phyloP scores from a whole-genome alignment of 2,888 invertebrate species.

The Chrysolina americana region DNA sequence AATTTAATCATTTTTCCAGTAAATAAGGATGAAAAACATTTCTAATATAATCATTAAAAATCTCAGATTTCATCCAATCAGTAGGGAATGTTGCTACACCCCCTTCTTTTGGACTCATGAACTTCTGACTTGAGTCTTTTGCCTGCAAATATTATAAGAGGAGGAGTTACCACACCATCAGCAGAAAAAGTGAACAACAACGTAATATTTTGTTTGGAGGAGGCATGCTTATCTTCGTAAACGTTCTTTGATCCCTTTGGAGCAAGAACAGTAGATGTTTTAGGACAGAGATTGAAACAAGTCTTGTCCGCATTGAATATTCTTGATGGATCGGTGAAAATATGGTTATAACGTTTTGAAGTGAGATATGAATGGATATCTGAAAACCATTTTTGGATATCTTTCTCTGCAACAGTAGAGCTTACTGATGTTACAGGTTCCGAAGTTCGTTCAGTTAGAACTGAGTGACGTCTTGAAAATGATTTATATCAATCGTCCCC shows the following conservation, averaged over 20 bases:
- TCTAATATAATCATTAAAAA: slow-evolving; percentile 21
- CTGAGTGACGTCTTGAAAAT: neutral
- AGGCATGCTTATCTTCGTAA: slow-evolving; percentile 62
- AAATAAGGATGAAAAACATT: neutral
- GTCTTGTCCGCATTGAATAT: neutral
- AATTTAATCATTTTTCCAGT: neutral
- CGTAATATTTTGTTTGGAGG: slow-evolving; percentile 60
- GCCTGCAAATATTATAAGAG: slow-evolving; percentile 61
- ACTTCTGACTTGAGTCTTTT: slow-evolving; percentile 57
- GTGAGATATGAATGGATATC: too few relatives aligned
- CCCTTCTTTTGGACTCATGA: slow-evolving; percentile 40
- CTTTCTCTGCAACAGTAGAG: too few relatives aligned
- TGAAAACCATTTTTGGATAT: too few relatives aligned
- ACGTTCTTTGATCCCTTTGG: slow-evolving; percentile 53
- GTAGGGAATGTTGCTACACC: slow-evolving; percentile 5
- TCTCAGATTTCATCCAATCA: slow-evolving; percentile 20
- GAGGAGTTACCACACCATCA: slow-evolving; percentile 59
- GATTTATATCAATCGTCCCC: slow-evolving; percentile 22
- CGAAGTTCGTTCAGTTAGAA: neutral
- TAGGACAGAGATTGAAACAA: slow-evolving; percentile 55
- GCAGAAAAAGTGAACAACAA: slow-evolving; percentile 65
- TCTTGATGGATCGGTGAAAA: neutral
- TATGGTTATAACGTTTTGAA: neutral
- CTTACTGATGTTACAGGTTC: slow-evolving; percentile 13
- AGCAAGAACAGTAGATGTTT: slow-evolving; percentile 26